phyloP scores from a whole-genome alignment of 2,113 vertebrate genomes.

The western clawed frog (Xenopus tropicalis) region DNA sequence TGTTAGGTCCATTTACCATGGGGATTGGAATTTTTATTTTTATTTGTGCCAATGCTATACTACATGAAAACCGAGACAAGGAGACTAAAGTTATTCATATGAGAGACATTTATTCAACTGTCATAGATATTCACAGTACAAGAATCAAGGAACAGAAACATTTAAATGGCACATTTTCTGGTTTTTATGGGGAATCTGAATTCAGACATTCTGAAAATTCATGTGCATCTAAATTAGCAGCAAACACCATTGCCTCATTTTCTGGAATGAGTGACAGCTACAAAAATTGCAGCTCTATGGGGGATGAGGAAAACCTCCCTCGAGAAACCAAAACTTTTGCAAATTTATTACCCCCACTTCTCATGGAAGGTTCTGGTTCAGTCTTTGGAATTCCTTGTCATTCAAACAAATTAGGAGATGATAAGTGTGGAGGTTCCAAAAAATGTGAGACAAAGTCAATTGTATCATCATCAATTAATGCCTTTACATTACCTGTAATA shows the following conservation, averaged over 20 bases:
- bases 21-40: constrained; percentile 98
- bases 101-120: constrained; percentile 97
- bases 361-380: constrained; percentile 68
- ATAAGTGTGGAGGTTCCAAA: constrained; percentile 63
- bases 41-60: constrained; percentile 95
- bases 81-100: constrained; percentile 99
- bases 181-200: constrained; percentile 66
- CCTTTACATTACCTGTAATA: constrained; percentile 94
- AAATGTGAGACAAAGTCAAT: constrained; percentile 92
- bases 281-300: constrained; percentile 67
- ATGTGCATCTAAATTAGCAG: constrained; percentile 68
- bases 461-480: constrained; percentile 92
- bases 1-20: constrained; percentile 98
- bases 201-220: constrained; percentile 63
- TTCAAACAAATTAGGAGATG: constrained; percentile 64
- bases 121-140: constrained; percentile 93
- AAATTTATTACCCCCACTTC: constrained; percentile 76
- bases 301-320: constrained; percentile 73
- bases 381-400: constrained; percentile 71
- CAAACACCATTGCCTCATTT: constrained; percentile 74
- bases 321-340: constrained; percentile 64
- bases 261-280: constrained; percentile 61
- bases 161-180: constrained; percentile 65
- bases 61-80: constrained; percentile 94
- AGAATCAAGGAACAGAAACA: constrained; percentile 83